Evolutionary conservation across 2,888 invertebrate species (phyloP).

Genomic region (Sarcophaga caerulescens): DNA sequence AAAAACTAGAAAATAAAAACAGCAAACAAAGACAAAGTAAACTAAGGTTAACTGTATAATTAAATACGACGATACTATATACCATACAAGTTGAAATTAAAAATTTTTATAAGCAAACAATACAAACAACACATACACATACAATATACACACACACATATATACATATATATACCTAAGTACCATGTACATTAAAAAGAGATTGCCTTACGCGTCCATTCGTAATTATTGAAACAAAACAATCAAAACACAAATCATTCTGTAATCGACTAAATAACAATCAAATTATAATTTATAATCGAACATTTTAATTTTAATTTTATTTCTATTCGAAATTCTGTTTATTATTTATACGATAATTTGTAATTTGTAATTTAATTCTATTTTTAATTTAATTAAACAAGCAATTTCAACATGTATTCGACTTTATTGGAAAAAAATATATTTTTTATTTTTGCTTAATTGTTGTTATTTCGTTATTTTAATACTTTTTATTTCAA

Average conservation of each 20-base stretch:
- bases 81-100: conserved; percentile 9
- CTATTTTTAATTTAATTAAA: neutral
- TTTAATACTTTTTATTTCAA: too few relatives aligned
- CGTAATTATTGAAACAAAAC: neutral
- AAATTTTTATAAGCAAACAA: conserved; percentile 2
- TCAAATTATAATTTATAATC: neutral
- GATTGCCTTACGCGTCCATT: neutral
- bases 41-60: conserved; percentile 55
- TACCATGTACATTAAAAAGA: neutral
- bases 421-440: too few relatives aligned
- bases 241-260: neutral
- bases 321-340: neutral
- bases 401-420: too few relatives aligned
- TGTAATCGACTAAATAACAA: neutral
- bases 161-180: neutral
- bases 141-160: neutral
- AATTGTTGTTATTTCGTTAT: neutral
- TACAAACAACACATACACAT: neutral
- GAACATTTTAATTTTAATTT: neutral
- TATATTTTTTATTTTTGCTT: neutral
- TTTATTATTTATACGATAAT: neutral
- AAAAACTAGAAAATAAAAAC: neutral
- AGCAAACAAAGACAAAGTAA: neutral
- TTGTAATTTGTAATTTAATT: neutral
- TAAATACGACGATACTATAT: conserved; percentile 39